These are phyloP conservation scores for Strigops habroptila DNA, from an alignment of 2,113 vertebrate genomes.

Conservation along the genomic window DNA sequence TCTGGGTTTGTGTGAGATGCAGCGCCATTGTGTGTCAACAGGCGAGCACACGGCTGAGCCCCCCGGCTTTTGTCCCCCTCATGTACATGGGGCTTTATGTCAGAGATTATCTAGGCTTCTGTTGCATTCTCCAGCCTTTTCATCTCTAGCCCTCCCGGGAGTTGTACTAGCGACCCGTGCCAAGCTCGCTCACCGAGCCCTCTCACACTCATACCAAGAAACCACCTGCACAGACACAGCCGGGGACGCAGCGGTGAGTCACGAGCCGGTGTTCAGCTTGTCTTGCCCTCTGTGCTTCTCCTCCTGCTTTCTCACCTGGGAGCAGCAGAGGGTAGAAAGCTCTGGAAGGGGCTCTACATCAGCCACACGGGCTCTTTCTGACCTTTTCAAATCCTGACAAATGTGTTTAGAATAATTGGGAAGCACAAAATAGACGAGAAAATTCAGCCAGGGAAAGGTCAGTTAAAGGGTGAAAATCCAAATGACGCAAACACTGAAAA, in stretches of 20 bases:
- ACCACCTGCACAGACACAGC: not conserved
- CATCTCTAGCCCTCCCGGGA: not conserved
- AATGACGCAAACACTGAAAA: constrained; percentile 59
- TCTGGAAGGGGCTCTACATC: constrained; percentile 44
- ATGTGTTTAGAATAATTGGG: constrained; percentile 64
- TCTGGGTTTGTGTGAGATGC: not conserved
- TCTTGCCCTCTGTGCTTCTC: not conserved
- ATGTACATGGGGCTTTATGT: not conserved
- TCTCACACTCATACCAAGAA: not conserved
- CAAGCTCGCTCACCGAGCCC: not conserved
- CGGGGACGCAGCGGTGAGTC: rapidly evolving
- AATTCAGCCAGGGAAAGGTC: constrained; percentile 55
- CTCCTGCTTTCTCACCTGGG: not conserved
- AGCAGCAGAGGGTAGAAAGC: not conserved
- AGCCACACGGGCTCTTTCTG: constrained; percentile 17
- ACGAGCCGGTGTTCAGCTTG: rapidly evolving
- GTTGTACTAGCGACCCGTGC: not conserved
- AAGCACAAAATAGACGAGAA: constrained; percentile 51
- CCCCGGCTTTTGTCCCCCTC: not conserved
- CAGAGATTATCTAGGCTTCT: not conserved
- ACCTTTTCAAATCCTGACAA: constrained; percentile 65
- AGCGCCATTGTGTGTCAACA: not conserved
- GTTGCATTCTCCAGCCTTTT: not conserved
- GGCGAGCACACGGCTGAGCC: not conserved
- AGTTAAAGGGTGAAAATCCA: constrained; percentile 66